Base-by-base conservation (phyloP, 2,797 vertebrate genomes). In the Molothrus ater region DNA sequence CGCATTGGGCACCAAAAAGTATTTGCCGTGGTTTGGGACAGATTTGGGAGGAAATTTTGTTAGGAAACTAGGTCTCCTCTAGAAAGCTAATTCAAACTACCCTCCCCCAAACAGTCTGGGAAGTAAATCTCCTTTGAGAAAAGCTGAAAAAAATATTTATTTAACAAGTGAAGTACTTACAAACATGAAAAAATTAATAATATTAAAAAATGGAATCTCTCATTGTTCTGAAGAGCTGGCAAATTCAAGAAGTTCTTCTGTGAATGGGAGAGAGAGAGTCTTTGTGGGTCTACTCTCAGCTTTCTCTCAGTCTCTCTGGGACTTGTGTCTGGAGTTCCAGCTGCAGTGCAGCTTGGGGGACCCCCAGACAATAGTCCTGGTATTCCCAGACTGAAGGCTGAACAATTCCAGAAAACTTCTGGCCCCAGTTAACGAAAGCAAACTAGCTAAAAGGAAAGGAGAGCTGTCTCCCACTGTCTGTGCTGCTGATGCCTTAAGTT, bases 331-430 rank as follows among this genome's bases (percentile, higher is more conserved):
- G 13, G 11, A 31, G 20, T 47, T 13, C 26, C 3, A 2, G 54
- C 11, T 0, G 1, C 15, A 36, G 32, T 29, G 32, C 19, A 45
- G 26, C 6, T 36, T 57, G 54, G 3, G 26, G 8, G 6, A 25
- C 4, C 19, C 21, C 11, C 1, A 0, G 19, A 29, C 0, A 0
- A 29, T 29, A 57, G 40, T 34, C 25, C 19, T 34, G 12, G n/a
- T 14, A 13, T 47, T 73, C 42, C 26, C 9, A 6, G 15, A 47
- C 9, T 22, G 28, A 59, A 36, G 10, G 26, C 42, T 47, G 32
- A 45, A 47, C 25, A 73, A 15, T 29, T 73, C 18, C 53, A 72
- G 18, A 22, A 73, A 57, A 22, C 11, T 45, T 57, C 42, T 36
- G 19, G 9, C 32, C 10, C 16, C 25, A 45, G 25, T 32, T 34